These are phyloP conservation scores for Lasioglossum oenotherae DNA, from an alignment of 2,888 invertebrate species.

Conservation along the genomic window DNA sequence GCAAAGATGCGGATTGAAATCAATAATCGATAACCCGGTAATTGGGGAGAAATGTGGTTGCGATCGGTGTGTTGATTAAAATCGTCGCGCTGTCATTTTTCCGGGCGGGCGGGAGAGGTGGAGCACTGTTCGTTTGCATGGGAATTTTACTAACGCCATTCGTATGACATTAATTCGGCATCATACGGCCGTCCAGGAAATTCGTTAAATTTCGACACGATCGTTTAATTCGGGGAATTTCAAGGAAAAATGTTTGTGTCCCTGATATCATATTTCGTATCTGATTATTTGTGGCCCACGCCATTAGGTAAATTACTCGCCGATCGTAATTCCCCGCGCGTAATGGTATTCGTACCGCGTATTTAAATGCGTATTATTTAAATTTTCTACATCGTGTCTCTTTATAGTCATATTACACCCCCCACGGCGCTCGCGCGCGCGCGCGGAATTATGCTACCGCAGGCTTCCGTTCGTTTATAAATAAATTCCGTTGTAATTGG, in stretches of 20 bases:
- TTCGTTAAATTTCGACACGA: conserved; percentile 16
- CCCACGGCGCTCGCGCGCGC: not conserved
- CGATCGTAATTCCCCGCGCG: conserved; percentile 3
- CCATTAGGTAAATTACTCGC: conserved; percentile 6
- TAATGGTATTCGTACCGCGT: not conserved
- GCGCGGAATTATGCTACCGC: not conserved
- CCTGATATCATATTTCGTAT: conserved; percentile 6
- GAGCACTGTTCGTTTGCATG: conserved; percentile 58
- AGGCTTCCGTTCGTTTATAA: conserved; percentile 42
- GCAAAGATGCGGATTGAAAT: too few relatives aligned
- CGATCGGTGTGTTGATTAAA: not conserved
- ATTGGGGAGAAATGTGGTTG: not conserved
- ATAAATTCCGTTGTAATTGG: conserved; percentile 50
- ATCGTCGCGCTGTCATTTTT: not conserved
- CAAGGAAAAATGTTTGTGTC: not conserved
- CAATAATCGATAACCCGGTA: not conserved
- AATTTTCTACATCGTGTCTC: conserved; percentile 8
- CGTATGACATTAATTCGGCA: conserved; percentile 61
- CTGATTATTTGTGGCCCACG: not conserved
- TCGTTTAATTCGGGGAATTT: conserved; percentile 3
- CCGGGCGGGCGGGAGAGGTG: fast-evolving
- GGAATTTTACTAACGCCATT: conserved; percentile 64
- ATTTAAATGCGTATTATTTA: conserved; percentile 11
- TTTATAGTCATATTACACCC: conserved; percentile 8
- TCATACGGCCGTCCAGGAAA: conserved; percentile 42